These are phyloP conservation scores for Heliconius ethilla DNA, from an alignment of 2,888 invertebrate genomes.

Conservation along the genomic window DNA sequence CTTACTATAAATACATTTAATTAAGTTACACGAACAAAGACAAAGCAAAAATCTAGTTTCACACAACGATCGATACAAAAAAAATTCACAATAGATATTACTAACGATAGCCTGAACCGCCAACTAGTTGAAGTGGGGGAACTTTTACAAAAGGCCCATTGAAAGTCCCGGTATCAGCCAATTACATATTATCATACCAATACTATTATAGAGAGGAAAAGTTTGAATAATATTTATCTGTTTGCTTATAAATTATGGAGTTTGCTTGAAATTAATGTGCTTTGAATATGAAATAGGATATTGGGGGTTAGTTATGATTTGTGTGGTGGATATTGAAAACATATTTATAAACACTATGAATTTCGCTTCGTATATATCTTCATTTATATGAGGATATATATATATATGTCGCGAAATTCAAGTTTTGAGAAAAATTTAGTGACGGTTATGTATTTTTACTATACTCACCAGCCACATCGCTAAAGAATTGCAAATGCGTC, in stretches of 20 bases:
- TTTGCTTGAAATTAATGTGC: background rate
- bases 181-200: slow-evolving; percentile 7
- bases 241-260: slow-evolving; percentile 6
- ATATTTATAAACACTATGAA: too few relatives aligned
- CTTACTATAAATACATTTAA: too few relatives aligned
- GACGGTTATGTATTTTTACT: too few relatives aligned
- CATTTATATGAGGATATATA: too few relatives aligned
- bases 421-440: too few relatives aligned
- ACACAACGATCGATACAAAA: background rate
- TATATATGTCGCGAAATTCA: too few relatives aligned
- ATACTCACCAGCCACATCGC: slow-evolving; percentile 86
- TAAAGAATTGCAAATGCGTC: slow-evolving; percentile 88
- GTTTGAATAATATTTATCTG: slow-evolving; percentile 12
- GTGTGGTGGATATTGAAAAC: too few relatives aligned
- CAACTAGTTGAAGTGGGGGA: slow-evolving; percentile 9
- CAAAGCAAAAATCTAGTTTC: background rate
- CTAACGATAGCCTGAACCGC: background rate
- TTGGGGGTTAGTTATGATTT: too few relatives aligned
- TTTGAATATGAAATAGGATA: background rate
- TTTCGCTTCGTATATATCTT: too few relatives aligned
- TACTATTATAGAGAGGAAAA: background rate
- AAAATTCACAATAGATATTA: slow-evolving; percentile 6
- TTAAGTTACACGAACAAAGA: too few relatives aligned
- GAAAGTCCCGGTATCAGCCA: slow-evolving; percentile 14
- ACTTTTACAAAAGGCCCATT: slow-evolving; percentile 14